These are phyloP conservation scores for Mixornis gularis DNA, from an alignment of 2,113 vertebrate species.

Conservation along the genomic window DNA sequence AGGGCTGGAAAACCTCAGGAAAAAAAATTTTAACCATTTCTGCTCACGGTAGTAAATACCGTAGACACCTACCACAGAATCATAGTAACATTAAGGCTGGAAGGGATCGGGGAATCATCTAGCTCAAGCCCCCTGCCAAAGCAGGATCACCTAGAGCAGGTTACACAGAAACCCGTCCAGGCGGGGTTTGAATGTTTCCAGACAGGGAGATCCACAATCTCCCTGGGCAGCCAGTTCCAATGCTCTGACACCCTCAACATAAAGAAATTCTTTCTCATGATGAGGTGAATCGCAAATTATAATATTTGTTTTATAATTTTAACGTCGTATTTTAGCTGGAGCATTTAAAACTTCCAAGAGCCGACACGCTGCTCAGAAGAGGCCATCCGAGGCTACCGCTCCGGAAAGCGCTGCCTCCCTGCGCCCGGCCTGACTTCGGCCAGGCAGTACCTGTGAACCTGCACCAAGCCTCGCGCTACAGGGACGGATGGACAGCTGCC, in stretches of 20 bases:
- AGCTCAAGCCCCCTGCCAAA: neutral
- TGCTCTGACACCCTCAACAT: neutral
- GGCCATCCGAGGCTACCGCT: neutral
- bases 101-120: neutral
- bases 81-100: neutral
- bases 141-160: neutral
- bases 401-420: neutral
- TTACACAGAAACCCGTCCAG: neutral
- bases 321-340: neutral
- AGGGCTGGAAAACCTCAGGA: neutral
- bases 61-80: neutral
- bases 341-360: neutral
- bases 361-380: neutral
- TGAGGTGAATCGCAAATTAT: neutral
- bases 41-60: neutral
- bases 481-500: neutral
- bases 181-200: neutral
- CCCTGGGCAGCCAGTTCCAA: neutral
- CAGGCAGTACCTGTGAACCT: neutral
- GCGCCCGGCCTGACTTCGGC: neutral
- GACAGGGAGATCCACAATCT: neutral
- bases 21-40: neutral
- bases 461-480: neutral
- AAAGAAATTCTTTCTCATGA: neutral
- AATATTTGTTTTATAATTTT: neutral